A percentile compares a stretch with the other conserved stretches of the same genome.
Evolutionary conservation across 2,113 vertebrate genomes (phyloP).

Genomic region (Maccullochella peelii): DNA sequence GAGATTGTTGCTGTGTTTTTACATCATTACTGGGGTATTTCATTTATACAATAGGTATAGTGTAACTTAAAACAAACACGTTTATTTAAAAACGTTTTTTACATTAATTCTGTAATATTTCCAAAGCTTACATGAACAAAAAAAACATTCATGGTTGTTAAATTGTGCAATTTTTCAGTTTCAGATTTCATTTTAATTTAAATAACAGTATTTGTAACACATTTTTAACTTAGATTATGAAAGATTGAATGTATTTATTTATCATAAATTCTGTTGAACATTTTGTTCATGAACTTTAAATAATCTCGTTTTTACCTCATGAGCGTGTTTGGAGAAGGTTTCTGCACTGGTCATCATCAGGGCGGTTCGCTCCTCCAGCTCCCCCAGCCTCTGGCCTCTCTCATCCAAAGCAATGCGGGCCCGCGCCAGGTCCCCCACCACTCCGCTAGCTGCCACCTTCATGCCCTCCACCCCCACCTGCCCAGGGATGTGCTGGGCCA

Average conservation of each 20-base stretch:
- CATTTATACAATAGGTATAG: not conserved
- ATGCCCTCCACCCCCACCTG: constrained; percentile 91
- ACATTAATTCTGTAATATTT: not conserved
- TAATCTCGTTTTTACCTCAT: constrained; percentile 86
- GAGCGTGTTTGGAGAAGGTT: constrained; percentile 95
- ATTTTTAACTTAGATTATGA: not conserved
- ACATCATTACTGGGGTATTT: not conserved
- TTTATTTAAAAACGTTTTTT: not conserved
- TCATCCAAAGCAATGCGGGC: constrained; percentile 96
- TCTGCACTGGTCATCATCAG: constrained; percentile 98
- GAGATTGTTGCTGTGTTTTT: not conserved
- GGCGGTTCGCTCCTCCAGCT: constrained; percentile 95
- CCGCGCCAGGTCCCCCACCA: constrained; percentile 91
- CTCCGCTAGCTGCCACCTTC: constrained; percentile 91
- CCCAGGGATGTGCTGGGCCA: constrained; percentile 97
- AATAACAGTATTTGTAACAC: not conserved
- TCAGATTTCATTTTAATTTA: not conserved
- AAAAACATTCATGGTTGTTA: not conserved
- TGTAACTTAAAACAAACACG: not conserved
- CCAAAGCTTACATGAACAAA: not conserved
- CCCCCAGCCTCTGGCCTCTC: constrained; percentile 94
- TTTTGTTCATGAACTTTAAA: not conserved
- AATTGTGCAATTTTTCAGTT: not conserved
- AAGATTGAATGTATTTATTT: not conserved
- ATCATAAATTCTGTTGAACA: not conserved